Evolutionary conservation across 2,113 vertebrate genomes (phyloP), one percentile per base, ranked within the genome.

Genomic region (Eulacestoma nigropectus): DNA sequence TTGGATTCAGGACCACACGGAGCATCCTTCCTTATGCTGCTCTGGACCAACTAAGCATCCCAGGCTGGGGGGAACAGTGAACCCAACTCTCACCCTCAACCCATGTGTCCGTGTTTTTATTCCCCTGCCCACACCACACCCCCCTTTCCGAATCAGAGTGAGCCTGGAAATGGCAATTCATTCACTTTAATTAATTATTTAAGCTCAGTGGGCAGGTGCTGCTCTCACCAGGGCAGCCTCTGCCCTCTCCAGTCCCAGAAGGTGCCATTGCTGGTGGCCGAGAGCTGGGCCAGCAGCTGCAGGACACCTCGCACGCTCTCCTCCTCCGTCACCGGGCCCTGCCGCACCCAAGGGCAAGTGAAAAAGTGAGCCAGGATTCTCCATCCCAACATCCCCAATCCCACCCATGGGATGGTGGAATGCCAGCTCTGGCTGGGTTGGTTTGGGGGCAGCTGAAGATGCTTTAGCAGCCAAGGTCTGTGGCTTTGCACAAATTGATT

Each of bases 241-340:
- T 89, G 92, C 10, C 96, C 96, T 84, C 67, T 55, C 96, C 95
- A 97, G 78, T 96, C 75, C 92, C 95, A 95, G 93, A 97, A 96
- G 75, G 96, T 94, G 62, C 96, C 95, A 0, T 96, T 97, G 78
- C 57, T 90, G 82, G 70, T 37, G 78, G 57, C 74, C 0, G 96
- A 95, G 44, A 95, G 90, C 56, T 4, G 67, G 22, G 74, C 32
- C 37, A 94, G 95, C 78, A 97, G 78, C 42, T 1, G 65, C 74
- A 97, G 87, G 62, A 94, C 16, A 0, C 96, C 96, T n/a, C 0
- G 15, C n/a, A 93, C 79, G 0, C 96, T 95, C 74, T 93, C 95
- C 85, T 96, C 92, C 87, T 73, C 0, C 0, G 95, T 94, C 81
- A 82, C 95, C 0, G 96, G 93, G 41, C 84, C 95, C 93, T 96